A percentile compares a stretch with the other conserved stretches of the same genome.
Evolutionary conservation across 2,797 vertebrate species (phyloP).

Genomic region (Esox masquinongy): DNA sequence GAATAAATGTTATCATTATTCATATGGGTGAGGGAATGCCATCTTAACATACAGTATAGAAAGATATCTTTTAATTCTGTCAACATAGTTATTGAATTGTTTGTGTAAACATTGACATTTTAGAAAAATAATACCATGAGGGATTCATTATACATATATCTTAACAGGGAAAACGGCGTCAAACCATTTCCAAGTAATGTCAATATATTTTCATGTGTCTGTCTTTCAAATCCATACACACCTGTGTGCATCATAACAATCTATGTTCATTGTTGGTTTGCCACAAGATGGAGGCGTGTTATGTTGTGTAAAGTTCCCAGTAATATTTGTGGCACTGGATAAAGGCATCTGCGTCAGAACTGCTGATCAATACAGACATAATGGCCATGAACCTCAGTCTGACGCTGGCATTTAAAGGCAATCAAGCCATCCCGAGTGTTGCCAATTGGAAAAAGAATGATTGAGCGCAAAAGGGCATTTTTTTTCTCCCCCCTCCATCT

Average conservation of each 20-base stretch:
- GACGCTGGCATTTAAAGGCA: constrained; percentile 52
- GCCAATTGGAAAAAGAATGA: constrained; percentile 24
- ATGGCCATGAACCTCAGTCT: constrained; percentile 38
- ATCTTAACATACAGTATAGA: background rate
- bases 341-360: background rate
- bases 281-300: background rate
- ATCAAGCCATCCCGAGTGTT: constrained; percentile 33
- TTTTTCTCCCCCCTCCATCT: background rate
- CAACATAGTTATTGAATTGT: background rate
- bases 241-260: background rate
- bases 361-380: constrained; percentile 48
- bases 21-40: background rate
- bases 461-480: constrained; percentile 11
- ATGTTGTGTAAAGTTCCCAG: background rate
- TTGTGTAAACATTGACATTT: background rate
- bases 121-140: background rate
- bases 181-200: no score
- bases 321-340: constrained; percentile 1
- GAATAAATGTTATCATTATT: background rate
- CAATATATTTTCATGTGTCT: no score
- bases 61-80: background rate
- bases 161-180: background rate
- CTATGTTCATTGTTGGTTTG: background rate
- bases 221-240: background rate
- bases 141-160: background rate